These are phyloP conservation scores for Aramus guarauna DNA, from an alignment of 2,113 vertebrate species.

Conservation along the genomic window DNA sequence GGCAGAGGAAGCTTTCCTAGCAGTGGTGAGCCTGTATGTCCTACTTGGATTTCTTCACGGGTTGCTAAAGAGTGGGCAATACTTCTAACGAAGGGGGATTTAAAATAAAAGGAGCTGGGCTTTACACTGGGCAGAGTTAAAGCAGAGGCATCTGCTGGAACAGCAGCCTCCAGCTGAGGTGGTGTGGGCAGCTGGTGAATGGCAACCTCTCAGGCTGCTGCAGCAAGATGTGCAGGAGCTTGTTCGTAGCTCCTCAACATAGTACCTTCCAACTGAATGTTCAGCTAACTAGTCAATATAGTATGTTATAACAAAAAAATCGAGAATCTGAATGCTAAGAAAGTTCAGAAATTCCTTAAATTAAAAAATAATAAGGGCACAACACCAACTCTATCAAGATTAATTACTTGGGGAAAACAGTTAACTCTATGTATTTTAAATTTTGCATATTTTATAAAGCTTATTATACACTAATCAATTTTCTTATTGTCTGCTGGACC, in stretches of 20 bases:
- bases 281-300: background rate
- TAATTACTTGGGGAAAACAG: background rate
- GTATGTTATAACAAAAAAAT: background rate
- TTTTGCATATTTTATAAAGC: background rate
- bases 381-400: background rate
- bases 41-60: background rate
- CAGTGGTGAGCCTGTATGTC: background rate
- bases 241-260: background rate
- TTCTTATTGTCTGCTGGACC: background rate
- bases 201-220: background rate
- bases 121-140: background rate
- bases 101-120: background rate
- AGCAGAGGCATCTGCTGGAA: background rate
- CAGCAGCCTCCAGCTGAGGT: background rate
- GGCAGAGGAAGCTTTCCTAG: background rate
- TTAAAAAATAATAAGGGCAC: background rate
- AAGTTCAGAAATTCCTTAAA: background rate
- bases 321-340: background rate
- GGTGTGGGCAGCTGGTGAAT: background rate
- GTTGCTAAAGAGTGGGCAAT: background rate
- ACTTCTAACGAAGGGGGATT: background rate
- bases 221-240: background rate
- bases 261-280: background rate
- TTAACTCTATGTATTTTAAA: background rate
- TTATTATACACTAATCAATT: background rate